phyloP scores from a whole-genome alignment of 2,888 invertebrate genomes.

The Anorthoa munda region DNA sequence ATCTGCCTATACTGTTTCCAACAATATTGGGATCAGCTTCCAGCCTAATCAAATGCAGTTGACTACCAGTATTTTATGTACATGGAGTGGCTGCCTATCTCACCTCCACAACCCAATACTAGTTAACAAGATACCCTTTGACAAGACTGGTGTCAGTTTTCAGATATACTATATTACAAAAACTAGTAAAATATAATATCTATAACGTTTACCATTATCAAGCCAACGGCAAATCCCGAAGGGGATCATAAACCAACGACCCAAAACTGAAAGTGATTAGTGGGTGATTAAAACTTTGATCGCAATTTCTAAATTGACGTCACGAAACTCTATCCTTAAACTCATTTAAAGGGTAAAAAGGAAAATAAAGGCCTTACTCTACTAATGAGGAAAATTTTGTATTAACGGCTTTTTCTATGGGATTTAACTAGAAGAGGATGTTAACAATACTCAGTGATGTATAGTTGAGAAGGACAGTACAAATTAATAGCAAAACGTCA shows the following conservation, averaged over 20 bases:
- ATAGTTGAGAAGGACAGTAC: no score
- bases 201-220: neutral
- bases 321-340: neutral
- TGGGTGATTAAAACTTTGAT: conserved; percentile 5
- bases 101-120: no score
- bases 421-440: neutral
- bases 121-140: no score
- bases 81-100: no score
- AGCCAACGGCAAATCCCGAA: neutral
- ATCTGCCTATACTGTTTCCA: no score
- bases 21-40: no score
- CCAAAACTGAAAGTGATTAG: conserved; percentile 29
- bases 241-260: conserved; percentile 1
- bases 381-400: conserved; percentile 1
- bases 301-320: conserved; percentile 16
- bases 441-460: neutral
- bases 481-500: no score
- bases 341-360: neutral
- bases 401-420: neutral
- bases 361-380: neutral
- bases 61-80: no score
- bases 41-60: no score
- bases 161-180: neutral
- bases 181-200: neutral
- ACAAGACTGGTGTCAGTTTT: no score